phyloP scores from a whole-genome alignment of 2,888 invertebrate genomes.

The Caenorhabditis macrosperma region DNA sequence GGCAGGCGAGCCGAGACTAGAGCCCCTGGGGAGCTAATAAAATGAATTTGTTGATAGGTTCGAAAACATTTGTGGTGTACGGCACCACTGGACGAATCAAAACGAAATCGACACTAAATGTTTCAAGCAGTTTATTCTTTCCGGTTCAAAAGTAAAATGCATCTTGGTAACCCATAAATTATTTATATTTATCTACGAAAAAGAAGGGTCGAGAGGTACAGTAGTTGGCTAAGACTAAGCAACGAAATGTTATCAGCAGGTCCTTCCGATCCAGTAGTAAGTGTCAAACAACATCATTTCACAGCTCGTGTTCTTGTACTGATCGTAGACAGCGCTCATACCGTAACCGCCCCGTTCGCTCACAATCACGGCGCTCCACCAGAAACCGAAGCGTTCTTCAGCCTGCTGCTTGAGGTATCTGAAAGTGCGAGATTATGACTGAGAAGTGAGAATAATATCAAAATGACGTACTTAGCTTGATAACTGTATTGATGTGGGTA shows the following conservation, averaged over 20 bases:
- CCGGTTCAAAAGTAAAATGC: background rate
- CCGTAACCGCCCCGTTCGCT: constrained; percentile 79
- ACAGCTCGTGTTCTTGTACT: constrained; percentile 79
- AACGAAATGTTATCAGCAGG: constrained; percentile 64
- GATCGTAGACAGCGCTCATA: constrained; percentile 79
- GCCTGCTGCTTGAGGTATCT: constrained; percentile 79
- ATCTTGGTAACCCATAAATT: constrained; percentile 12
- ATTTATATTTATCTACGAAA: constrained; percentile 1
- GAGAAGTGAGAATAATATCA: background rate
- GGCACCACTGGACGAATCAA: constrained; percentile 15
- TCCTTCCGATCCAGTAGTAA: constrained; percentile 79
- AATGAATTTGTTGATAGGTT: constrained; percentile 52
- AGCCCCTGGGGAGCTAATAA: constrained; percentile 47
- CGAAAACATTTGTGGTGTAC: constrained; percentile 4
- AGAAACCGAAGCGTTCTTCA: constrained; percentile 79
- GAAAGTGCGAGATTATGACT: constrained; percentile 3
- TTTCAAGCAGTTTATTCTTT: constrained; percentile 16
- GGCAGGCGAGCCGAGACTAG: background rate
- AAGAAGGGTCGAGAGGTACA: background rate
- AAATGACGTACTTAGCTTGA: constrained; percentile 75
- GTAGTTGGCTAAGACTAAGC: constrained; percentile 3
- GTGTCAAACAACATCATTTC: constrained; percentile 79
- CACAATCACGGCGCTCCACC: constrained; percentile 80
- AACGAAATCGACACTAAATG: background rate
- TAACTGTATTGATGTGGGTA: constrained; percentile 80